phyloP scores from a whole-genome alignment of 2,113 vertebrate genomes.

The Vulpes ferrilata region DNA sequence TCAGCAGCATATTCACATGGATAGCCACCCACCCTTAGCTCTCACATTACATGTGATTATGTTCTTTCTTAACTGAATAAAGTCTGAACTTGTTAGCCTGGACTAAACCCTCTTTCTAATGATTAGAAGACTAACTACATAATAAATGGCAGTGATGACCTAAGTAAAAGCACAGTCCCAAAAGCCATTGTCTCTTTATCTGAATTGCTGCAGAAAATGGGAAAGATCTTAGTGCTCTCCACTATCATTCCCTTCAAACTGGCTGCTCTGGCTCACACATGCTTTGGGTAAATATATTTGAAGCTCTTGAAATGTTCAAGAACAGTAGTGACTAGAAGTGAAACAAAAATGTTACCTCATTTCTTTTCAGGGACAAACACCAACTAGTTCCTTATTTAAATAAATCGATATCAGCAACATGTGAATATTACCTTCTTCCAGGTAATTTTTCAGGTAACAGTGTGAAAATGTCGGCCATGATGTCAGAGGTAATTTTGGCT shows the following conservation, averaged over 20 bases:
- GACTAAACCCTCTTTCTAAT: conserved; percentile 20
- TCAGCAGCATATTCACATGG: background rate
- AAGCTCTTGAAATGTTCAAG: conserved; percentile 79
- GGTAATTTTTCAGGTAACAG: background rate
- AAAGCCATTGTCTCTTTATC: background rate
- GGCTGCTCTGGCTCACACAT: conserved; percentile 63
- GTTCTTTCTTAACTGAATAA: background rate
- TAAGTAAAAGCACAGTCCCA: background rate
- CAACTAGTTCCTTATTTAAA: conserved; percentile 69
- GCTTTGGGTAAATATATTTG: conserved; percentile 80
- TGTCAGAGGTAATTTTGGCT: background rate
- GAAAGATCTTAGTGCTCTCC: background rate
- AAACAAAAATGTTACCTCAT: conserved; percentile 70
- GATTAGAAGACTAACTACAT: background rate
- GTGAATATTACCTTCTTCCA: conserved; percentile 49
- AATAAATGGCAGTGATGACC: background rate
- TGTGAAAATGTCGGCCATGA: background rate
- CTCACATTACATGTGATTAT: background rate
- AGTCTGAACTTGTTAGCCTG: background rate
- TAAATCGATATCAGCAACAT: conserved; percentile 15
- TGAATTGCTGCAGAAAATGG: background rate
- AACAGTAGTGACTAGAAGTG: conserved; percentile 81
- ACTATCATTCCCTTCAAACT: conserved; percentile 42
- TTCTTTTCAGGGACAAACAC: conserved; percentile 30
- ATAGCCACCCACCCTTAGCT: background rate